Evolutionary conservation across 2,888 invertebrate genomes (phyloP).

Genomic region (Odontomyia ornata): DNA sequence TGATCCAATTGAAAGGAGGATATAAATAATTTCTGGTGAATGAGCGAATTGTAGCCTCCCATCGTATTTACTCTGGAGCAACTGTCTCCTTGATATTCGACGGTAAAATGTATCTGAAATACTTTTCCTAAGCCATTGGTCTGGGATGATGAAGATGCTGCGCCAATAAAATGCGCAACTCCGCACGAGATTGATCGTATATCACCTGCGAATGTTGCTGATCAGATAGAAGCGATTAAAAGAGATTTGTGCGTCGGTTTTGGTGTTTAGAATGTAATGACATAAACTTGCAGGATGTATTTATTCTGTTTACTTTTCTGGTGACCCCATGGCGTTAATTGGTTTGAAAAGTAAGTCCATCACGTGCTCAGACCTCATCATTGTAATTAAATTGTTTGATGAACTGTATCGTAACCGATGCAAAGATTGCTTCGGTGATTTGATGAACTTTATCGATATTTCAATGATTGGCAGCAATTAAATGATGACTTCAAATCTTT

Average conservation of each 20-base stretch:
- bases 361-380: not conserved
- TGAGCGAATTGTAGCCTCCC: not conserved
- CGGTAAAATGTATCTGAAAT: not conserved
- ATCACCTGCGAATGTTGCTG: conserved; percentile 22
- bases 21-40: not conserved
- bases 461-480: no score
- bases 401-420: not conserved
- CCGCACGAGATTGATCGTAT: conserved; percentile 20
- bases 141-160: conserved; percentile 12
- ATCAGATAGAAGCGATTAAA: not conserved
- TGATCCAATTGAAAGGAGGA: not conserved
- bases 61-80: not conserved
- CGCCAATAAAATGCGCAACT: conserved; percentile 34
- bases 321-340: conserved; percentile 23
- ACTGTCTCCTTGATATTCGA: not conserved
- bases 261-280: conserved; percentile 40
- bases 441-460: no score
- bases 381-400: conserved; percentile 12
- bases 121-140: not conserved
- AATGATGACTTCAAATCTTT: no score
- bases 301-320: not conserved
- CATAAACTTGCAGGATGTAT: conserved; percentile 20
- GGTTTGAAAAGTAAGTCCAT: conserved; percentile 27
- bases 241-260: conserved; percentile 27
- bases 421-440: no score